Evolutionary conservation across 2,888 invertebrate genomes (phyloP), one percentile per base, ranked within the genome.

Genomic region (Biston stratarius): DNA sequence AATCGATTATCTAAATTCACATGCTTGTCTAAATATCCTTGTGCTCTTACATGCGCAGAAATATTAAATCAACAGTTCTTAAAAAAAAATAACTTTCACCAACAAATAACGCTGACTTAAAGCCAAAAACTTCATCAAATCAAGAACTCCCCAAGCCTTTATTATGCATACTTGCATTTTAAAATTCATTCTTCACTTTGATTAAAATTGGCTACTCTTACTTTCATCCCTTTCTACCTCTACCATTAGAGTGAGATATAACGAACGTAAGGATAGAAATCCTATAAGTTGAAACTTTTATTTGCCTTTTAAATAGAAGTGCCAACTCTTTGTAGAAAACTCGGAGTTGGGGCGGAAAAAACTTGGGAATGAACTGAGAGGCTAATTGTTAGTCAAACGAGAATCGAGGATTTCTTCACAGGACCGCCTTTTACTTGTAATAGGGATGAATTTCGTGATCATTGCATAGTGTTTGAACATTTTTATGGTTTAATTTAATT

Each of bases 301-400:
- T 73, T 74, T 74, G 74, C 70, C 69, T 73, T 72, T 70, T 68
- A 74, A 69, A 69, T 67, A 72, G 69, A 69, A 72, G 72, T 67
- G 69, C 67, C 64, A 68, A 70, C 66, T 71, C 69, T 74, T 71
- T 72, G 73, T 73, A 72, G 67, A 45, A 64, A 73, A 73, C 62
- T 74, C 61, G 60, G 61, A 61, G 61, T 52, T 5, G 49, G 52
- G 42, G n/a, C 24, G 59, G 57, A 61, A 64, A 63, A 64, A 69
- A 73, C 71, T 74, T 69, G 55, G 67, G 47, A 69, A 71, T 69
- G 69, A 71, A 71, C 71, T 60, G 64, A 56, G 58, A 45, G 64
- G 63, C 67, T 74, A 74, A 74, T 73, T 74, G 69, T 60, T 73
- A 72, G 67, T 72, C 71, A 71, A 70, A 72, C 69, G 58, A 62